A percentile compares a stretch with the other conserved stretches of the same genome.
These are phyloP conservation scores for Lasaia peninsularis DNA, from an alignment of 1,140 invertebrate genomes.

Conservation along the genomic window DNA sequence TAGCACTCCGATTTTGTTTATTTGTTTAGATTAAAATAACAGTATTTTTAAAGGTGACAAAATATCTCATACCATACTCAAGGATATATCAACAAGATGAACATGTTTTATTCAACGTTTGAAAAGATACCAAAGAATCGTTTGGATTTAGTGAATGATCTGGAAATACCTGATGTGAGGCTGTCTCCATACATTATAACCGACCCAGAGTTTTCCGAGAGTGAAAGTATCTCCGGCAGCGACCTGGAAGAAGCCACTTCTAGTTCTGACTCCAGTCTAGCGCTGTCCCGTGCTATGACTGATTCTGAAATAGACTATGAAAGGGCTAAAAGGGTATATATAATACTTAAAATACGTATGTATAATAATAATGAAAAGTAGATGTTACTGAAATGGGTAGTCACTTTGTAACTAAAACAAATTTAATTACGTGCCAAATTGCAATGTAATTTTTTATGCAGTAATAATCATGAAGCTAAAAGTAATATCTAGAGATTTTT, in stretches of 20 bases:
- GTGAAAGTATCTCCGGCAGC: conserved; percentile 34
- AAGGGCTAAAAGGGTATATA: conserved; percentile 45
- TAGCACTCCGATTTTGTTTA: too few species aligned
- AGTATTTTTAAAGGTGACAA: too few species aligned
- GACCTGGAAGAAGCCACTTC: conserved; percentile 28
- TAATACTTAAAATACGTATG: too few species aligned
- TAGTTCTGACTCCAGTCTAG: conserved; percentile 50
- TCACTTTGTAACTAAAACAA: not conserved
- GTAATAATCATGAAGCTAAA: too few species aligned
- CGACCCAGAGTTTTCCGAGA: conserved; percentile 36
- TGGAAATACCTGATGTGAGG: conserved; percentile 51
- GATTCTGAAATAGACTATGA: conserved; percentile 62
- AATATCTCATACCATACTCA: not conserved
- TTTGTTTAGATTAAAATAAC: too few species aligned
- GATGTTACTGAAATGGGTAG: too few species aligned
- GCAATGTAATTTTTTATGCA: too few species aligned
- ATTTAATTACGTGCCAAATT: too few species aligned
- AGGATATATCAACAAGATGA: conserved; percentile 30
- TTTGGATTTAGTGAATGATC: conserved; percentile 49
- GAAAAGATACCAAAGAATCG: conserved; percentile 50
- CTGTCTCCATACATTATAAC: conserved; percentile 43
- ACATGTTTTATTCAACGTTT: conserved; percentile 52
- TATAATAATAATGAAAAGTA: too few species aligned
- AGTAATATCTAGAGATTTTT: too few species aligned
- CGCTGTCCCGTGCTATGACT: conserved; percentile 57